phyloP scores from a whole-genome alignment of 2,797 vertebrate genomes.

The Astyanax mexicanus region DNA sequence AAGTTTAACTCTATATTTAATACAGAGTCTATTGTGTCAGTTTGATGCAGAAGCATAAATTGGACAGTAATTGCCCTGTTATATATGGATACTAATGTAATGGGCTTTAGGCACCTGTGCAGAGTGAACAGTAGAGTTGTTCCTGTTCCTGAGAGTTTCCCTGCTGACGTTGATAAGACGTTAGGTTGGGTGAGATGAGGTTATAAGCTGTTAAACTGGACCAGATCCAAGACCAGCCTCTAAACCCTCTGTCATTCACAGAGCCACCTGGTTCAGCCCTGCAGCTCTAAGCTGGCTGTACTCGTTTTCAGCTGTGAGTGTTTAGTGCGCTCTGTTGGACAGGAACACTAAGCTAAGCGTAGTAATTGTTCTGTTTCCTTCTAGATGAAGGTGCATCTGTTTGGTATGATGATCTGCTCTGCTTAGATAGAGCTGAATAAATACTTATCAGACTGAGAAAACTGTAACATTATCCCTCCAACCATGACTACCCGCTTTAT shows the following conservation, averaged over 20 bases:
- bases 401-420: neutral
- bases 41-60: too few species aligned
- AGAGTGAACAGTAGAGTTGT: too few species aligned
- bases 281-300: neutral
- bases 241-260: neutral
- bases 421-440: too few species aligned
- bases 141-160: neutral
- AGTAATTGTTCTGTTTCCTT: conserved; percentile 31
- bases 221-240: neutral
- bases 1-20: too few species aligned
- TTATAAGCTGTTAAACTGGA: conserved; percentile 23
- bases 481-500: too few species aligned
- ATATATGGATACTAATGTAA: too few species aligned
- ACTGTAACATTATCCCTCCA: neutral
- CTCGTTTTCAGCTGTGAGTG: neutral
- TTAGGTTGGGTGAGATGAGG: conserved; percentile 17
- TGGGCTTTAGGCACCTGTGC: too few species aligned
- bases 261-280: neutral
- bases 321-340: neutral
- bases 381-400: neutral
- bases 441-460: neutral
- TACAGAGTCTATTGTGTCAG: too few species aligned
- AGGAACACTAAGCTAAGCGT: conserved; percentile 15
- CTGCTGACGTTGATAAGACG: neutral
- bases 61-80: too few species aligned